Conservation (phyloP, 2,113 vertebrate genomes). For the Synchiropus splendidus region DNA sequence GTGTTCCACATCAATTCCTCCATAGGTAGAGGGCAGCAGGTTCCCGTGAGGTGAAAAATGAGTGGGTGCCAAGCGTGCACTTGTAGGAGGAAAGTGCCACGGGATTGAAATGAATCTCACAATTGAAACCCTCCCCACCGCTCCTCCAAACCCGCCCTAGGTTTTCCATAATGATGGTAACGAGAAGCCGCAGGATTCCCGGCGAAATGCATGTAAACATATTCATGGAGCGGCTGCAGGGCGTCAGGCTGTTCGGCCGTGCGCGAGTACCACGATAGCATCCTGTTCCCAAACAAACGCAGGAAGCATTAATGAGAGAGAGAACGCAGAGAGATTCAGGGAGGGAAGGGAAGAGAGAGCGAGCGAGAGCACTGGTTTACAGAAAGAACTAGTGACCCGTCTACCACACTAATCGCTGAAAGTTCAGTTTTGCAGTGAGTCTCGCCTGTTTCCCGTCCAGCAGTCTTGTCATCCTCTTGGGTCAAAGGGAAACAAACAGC, state of each 20-base stretch:
- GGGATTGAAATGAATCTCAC: too few species aligned
- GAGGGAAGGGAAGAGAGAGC: conserved; percentile 9
- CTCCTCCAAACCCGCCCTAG: conserved; percentile 1
- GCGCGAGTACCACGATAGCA: conserved; percentile 40
- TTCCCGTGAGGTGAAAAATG: conserved; percentile 28
- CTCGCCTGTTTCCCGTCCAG: too few species aligned
- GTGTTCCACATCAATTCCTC: conserved; percentile 44
- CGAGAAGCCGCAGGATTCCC: conserved; percentile 32
- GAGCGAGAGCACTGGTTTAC: neutral
- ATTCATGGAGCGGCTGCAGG: conserved; percentile 43
- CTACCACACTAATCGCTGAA: too few species aligned
- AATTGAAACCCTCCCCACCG: conserved; percentile 3
- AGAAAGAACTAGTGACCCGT: too few species aligned
- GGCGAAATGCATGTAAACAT: conserved; percentile 53
- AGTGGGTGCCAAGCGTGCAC: conserved; percentile 9
- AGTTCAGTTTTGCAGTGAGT: too few species aligned
- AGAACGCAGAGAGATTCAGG: conserved; percentile 31
- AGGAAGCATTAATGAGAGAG: conserved; percentile 25
- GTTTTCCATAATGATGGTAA: conserved; percentile 25
- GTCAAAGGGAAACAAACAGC: too few species aligned
- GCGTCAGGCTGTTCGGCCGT: conserved; percentile 42
- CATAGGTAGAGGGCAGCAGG: conserved; percentile 34
- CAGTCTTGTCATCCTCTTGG: too few species aligned
- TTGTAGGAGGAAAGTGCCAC: too few species aligned
- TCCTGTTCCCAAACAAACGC: conserved; percentile 45